Evolutionary conservation across 30 jellyfish, hydroid and myxozoan genomes (phyloP).

Genomic region (Chrysaora quinquecirrha): DNA sequence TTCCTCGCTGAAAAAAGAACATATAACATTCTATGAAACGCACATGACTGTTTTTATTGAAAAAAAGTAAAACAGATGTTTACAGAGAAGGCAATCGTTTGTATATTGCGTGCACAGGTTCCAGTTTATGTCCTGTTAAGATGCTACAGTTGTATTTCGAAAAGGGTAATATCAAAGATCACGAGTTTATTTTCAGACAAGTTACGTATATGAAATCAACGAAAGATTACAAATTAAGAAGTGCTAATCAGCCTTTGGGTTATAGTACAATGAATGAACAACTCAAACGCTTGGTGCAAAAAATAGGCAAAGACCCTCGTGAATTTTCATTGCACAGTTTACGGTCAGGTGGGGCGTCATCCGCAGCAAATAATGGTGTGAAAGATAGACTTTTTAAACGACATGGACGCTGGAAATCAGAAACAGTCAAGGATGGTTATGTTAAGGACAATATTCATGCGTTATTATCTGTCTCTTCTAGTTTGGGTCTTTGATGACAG

Average conservation of each 20-base stretch:
- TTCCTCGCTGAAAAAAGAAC: not conserved
- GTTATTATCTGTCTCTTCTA: not conserved
- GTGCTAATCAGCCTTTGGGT: not conserved
- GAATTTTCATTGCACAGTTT: not conserved
- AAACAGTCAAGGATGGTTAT: conserved; percentile 9
- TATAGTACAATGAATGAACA: not conserved
- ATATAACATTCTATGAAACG: not conserved
- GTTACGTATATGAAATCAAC: not conserved
- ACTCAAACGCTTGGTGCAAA: not conserved
- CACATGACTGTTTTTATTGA: not conserved
- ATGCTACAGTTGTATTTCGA: not conserved
- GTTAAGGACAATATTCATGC: not conserved
- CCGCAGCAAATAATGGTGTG: conserved; percentile 4
- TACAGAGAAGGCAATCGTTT: not conserved
- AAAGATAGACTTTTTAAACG: not conserved
- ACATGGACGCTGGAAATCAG: conserved; percentile 6
- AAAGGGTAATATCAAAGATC: not conserved
- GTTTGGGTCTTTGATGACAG: not conserved
- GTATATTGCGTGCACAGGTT: not conserved
- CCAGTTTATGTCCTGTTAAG: not conserved
- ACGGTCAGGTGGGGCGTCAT: conserved; percentile 3
- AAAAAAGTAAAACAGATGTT: not conserved
- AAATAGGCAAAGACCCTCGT: not conserved
- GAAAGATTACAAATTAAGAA: not conserved
- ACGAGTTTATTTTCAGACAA: not conserved